Evolutionary conservation across 2,113 vertebrate species (phyloP).

Genomic region (Lepidiolamprologus cunningtoni): DNA sequence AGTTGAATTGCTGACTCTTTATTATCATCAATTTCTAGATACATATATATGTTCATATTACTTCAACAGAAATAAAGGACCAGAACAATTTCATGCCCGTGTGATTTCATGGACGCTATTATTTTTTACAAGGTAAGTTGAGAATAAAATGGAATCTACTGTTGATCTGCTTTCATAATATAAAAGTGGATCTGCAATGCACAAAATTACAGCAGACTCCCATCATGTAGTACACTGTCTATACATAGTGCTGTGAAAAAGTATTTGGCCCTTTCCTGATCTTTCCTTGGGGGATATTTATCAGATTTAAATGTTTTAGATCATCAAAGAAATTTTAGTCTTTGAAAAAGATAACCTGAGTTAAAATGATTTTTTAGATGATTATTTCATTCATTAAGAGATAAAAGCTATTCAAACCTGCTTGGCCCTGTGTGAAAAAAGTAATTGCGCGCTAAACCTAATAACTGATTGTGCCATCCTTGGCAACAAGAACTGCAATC

Average conservation of each 20-base stretch:
- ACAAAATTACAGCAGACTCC: background rate
- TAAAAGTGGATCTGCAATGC: slow-evolving; percentile 6
- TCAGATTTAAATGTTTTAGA: background rate
- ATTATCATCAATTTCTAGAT: slow-evolving; percentile 4
- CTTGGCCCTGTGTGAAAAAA: background rate
- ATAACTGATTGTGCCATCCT: background rate
- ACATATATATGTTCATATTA: background rate
- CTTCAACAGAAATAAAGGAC: slow-evolving; percentile 9
- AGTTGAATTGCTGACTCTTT: background rate
- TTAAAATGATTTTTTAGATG: background rate
- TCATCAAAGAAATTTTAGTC: background rate
- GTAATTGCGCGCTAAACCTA: background rate
- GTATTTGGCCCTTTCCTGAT: background rate
- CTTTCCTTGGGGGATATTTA: background rate
- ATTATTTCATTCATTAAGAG: background rate
- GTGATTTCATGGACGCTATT: background rate
- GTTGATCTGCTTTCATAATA: slow-evolving; percentile 5
- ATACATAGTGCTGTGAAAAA: background rate
- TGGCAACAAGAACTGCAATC: background rate
- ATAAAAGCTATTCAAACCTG: background rate
- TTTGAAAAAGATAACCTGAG: background rate
- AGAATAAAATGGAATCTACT: slow-evolving; percentile 20
- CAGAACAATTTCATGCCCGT: slow-evolving; percentile 16
- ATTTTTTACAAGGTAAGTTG: slow-evolving; percentile 15
- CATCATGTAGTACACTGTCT: background rate